Percentiles rank a stretch among this genome's conserved stretches.
phyloP scores from a whole-genome alignment of 2,113 vertebrate genomes.

The Chloropsis cyanopogon region DNA sequence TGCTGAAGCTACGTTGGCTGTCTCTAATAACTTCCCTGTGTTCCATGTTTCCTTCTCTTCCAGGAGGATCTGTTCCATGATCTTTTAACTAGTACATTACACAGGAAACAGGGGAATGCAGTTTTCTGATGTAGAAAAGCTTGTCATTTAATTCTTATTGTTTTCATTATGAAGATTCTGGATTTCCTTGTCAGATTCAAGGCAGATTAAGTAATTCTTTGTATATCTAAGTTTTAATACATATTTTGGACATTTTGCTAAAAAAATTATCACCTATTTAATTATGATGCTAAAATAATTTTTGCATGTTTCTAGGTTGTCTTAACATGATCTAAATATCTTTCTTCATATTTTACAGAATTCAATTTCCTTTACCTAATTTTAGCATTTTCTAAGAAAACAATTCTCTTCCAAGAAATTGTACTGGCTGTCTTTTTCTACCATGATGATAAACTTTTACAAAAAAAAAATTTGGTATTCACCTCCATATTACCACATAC shows the following conservation, averaged over 20 bases:
- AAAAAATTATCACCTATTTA: neutral
- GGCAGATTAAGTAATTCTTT: neutral
- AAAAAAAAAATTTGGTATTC: neutral
- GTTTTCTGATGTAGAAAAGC: neutral
- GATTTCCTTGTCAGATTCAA: neutral
- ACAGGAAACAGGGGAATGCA: neutral
- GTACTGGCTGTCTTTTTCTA: neutral
- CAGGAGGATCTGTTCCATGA: neutral
- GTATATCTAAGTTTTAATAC: neutral
- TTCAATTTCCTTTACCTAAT: neutral
- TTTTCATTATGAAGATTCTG: neutral
- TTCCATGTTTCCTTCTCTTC: neutral
- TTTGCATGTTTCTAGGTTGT: neutral
- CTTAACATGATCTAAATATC: neutral
- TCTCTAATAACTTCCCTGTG: neutral
- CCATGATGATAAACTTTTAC: neutral
- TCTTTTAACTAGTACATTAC: neutral
- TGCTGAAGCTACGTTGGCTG: neutral
- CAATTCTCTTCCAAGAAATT: neutral
- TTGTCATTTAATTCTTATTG: neutral
- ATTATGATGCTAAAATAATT: neutral
- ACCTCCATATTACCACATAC: neutral
- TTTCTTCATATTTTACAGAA: neutral
- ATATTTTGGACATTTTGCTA: neutral
- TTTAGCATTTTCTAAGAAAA: constrained; percentile 13